phyloP scores from a whole-genome alignment of 1,140 invertebrate species.

The Drosophila ohnishii region DNA sequence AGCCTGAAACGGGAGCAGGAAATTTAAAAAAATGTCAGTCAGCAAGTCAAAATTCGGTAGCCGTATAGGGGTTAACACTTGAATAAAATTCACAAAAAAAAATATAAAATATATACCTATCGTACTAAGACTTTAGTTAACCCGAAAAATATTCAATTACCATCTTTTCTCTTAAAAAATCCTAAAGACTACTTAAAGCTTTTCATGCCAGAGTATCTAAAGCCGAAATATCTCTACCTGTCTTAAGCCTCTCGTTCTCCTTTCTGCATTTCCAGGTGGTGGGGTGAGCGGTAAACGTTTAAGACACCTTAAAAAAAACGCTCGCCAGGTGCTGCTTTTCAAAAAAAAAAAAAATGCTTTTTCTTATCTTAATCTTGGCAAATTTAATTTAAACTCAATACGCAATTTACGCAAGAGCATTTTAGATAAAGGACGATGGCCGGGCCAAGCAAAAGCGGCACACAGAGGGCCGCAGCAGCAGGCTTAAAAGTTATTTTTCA shows the following conservation, averaged over 20 bases:
- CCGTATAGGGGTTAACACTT: neutral
- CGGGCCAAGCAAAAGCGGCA: constrained; percentile 37
- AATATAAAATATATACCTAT: neutral
- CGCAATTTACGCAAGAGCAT: constrained; percentile 82
- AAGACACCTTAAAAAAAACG: constrained; percentile 59
- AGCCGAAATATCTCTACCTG: constrained; percentile 30
- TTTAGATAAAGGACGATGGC: constrained; percentile 73
- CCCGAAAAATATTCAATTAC: neutral
- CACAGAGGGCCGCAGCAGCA: constrained; percentile 38
- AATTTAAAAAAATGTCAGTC: neutral
- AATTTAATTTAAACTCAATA: constrained; percentile 82
- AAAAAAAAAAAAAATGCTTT: constrained; percentile 47
- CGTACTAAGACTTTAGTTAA: neutral
- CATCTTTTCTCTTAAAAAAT: neutral
- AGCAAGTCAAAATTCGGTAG: neutral
- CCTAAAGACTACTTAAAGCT: neutral
- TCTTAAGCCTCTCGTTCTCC: constrained; percentile 1
- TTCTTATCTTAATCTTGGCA: constrained; percentile 79
- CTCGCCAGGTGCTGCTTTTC: constrained; percentile 29
- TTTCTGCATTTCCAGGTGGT: constrained; percentile 5
- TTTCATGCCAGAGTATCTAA: constrained; percentile 13
- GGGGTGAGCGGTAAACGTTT: constrained; percentile 60
- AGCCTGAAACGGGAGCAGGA: neutral
- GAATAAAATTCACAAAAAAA: neutral
- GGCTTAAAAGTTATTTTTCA: constrained; percentile 58